These are phyloP conservation scores for Andrena chrysosceles DNA, from an alignment of 2,888 invertebrate species.

Conservation along the genomic window DNA sequence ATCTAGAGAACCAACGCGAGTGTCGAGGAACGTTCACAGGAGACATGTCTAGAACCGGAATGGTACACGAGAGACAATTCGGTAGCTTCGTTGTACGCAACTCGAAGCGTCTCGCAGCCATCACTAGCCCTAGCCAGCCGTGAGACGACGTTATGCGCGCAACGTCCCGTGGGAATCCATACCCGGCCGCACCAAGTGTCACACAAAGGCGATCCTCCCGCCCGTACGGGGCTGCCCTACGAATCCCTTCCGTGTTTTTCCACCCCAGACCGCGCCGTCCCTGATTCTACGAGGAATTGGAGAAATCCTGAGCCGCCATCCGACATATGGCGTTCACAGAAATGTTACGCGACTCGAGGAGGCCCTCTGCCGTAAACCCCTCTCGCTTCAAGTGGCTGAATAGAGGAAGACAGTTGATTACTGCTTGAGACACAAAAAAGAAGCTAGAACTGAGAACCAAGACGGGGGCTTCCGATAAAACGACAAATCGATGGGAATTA, in stretches of 20 bases:
- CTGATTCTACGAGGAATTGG: slow-evolving; percentile 50
- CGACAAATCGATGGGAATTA: not conserved
- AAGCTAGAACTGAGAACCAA: not conserved
- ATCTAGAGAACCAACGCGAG: not conserved
- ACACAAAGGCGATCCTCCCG: slow-evolving; percentile 76
- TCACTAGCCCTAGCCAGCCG: slow-evolving; percentile 39
- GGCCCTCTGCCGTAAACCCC: not conserved
- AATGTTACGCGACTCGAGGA: slow-evolving; percentile 25
- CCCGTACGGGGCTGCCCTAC: slow-evolving; percentile 52
- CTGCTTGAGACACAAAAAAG: not conserved
- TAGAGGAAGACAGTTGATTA: not conserved
- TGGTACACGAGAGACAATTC: not conserved
- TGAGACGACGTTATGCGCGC: slow-evolving; percentile 61
- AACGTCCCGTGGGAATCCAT: slow-evolving; percentile 81
- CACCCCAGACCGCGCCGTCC: slow-evolving; percentile 43
- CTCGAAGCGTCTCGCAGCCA: slow-evolving; percentile 5
- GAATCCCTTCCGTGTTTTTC: slow-evolving; percentile 74
- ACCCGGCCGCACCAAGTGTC: slow-evolving; percentile 62
- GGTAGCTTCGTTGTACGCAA: not conserved
- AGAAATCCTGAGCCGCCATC: slow-evolving; percentile 47
- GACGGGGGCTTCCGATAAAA: not conserved
- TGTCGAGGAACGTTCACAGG: not conserved
- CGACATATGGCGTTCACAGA: slow-evolving; percentile 43
- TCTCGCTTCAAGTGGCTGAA: not conserved
- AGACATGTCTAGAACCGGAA: no score